Conservation (phyloP, 2,113 vertebrate genomes). For the Phalacrocorax aristotelis region DNA sequence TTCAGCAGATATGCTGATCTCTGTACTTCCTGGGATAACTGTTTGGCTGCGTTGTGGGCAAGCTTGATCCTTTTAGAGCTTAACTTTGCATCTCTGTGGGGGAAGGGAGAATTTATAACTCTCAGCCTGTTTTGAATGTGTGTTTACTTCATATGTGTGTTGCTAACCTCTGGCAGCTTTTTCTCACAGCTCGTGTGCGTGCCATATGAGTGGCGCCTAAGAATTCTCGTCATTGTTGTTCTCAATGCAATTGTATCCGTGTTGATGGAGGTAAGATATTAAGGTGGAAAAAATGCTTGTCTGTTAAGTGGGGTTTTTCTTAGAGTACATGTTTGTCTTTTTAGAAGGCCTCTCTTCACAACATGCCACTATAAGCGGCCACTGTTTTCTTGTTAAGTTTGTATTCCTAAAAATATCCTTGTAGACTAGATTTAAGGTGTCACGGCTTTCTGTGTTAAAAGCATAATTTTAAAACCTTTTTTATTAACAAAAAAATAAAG, state of each 20-base stretch:
- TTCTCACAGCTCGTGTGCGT: slow-evolving; percentile 88
- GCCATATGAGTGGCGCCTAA: slow-evolving; percentile 86
- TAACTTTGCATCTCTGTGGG: background rate
- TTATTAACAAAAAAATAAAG: background rate
- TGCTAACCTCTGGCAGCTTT: slow-evolving; percentile 14
- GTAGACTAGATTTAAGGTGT: background rate
- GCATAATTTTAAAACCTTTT: background rate
- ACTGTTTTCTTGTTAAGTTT: background rate
- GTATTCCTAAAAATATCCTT: background rate
- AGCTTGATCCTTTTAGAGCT: background rate
- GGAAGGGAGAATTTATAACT: background rate
- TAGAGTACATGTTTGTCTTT: background rate
- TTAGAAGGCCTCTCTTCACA: background rate
- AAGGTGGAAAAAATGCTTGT: background rate
- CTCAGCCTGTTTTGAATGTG: background rate
- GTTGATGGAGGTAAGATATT: slow-evolving; percentile 87
- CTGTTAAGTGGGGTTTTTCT: background rate
- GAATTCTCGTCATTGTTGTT: slow-evolving; percentile 81
- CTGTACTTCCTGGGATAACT: background rate
- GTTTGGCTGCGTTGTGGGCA: background rate
- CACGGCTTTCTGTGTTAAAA: background rate
- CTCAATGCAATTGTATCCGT: slow-evolving; percentile 83
- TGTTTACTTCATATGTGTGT: background rate
- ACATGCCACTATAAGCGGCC: background rate
- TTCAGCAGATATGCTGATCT: background rate